These are phyloP conservation scores for Leuciscus idus DNA, from an alignment of 2,113 vertebrate species.

Conservation along the genomic window DNA sequence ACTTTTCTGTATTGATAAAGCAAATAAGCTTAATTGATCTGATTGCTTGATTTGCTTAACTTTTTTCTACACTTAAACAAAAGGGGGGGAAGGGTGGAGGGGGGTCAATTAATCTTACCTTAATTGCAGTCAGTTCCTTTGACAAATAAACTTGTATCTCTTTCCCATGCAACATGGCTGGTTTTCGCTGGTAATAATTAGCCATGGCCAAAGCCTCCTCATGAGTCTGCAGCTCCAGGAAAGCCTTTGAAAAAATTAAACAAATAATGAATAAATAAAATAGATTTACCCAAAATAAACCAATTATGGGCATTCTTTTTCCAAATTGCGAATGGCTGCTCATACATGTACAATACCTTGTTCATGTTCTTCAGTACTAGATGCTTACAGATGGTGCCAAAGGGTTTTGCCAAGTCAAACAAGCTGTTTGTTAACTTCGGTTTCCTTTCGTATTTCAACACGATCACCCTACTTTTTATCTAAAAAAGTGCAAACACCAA, in stretches of 20 bases:
- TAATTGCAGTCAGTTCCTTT: conserved; percentile 70
- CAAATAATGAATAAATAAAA: no score
- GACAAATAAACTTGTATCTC: conserved; percentile 77
- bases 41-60: no score
- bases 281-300: neutral
- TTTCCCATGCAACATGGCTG: conserved; percentile 84
- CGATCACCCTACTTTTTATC: conserved; percentile 74
- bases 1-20: conserved; percentile 63
- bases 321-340: neutral
- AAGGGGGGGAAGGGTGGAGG: no score
- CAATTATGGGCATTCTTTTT: neutral
- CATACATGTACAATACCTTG: conserved; percentile 67
- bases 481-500: conserved; percentile 32
- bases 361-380: conserved; percentile 74
- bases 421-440: conserved; percentile 69
- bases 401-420: conserved; percentile 69
- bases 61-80: neutral
- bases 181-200: conserved; percentile 86
- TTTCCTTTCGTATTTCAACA: conserved; percentile 74
- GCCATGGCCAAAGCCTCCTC: conserved; percentile 90
- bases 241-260: conserved; percentile 77
- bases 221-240: conserved; percentile 89
- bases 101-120: conserved; percentile 61
- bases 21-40: neutral
- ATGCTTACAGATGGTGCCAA: conserved; percentile 72